These are phyloP conservation scores for Melanerpes formicivorus DNA, from an alignment of 2,113 vertebrate genomes.

Conservation along the genomic window DNA sequence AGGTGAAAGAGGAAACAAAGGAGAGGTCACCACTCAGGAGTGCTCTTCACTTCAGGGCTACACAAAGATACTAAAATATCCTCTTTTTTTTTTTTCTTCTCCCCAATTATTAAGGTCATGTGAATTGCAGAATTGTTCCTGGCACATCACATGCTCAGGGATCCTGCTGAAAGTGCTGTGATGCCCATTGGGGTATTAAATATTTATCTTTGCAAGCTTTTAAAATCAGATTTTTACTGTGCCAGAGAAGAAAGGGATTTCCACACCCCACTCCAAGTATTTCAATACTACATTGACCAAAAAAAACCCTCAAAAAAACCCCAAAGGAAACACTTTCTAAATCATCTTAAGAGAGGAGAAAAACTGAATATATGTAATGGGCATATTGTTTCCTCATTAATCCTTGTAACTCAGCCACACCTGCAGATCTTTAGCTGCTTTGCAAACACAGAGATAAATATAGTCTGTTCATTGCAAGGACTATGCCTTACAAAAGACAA, in stretches of 20 bases:
- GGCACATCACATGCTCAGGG: not conserved
- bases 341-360: not conserved
- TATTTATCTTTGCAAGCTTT: conserved; percentile 48
- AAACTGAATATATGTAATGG: not conserved
- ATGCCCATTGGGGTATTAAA: conserved; percentile 28
- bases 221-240: not conserved
- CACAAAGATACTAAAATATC: not conserved
- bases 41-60: not conserved
- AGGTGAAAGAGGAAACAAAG: not conserved
- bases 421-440: not conserved
- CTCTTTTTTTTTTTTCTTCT: not conserved
- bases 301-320: not conserved
- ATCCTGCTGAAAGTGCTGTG: not conserved
- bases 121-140: not conserved
- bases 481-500: not conserved
- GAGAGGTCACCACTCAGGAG: not conserved
- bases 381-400: not conserved
- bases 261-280: not conserved
- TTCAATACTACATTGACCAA: conserved; percentile 10
- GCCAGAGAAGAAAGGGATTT: not conserved
- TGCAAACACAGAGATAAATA: not conserved
- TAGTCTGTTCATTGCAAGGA: not conserved
- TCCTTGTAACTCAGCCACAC: not conserved
- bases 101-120: not conserved
- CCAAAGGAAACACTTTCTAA: not conserved